These are phyloP conservation scores for Cryptophagus acutangulus DNA, from an alignment of 2,888 invertebrate genomes.

Conservation along the genomic window DNA sequence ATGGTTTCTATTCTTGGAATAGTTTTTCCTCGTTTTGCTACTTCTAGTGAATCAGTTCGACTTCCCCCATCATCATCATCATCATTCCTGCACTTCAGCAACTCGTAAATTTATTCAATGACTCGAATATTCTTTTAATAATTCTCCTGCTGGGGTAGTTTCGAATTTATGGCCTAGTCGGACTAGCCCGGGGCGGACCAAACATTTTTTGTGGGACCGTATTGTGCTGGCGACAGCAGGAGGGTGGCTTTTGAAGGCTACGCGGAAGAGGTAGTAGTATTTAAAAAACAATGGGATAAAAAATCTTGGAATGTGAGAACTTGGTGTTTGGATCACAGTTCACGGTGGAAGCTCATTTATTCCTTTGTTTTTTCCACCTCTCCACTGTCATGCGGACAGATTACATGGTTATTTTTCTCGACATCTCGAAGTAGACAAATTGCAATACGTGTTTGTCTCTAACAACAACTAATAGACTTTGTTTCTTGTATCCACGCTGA, in stretches of 20 bases:
- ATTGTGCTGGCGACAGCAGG: too few species aligned
- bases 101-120: too few species aligned
- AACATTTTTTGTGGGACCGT: too few species aligned
- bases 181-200: too few species aligned
- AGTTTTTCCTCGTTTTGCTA: too few species aligned
- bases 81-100: background rate
- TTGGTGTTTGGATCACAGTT: conserved; percentile 27
- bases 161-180: too few species aligned
- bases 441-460: conserved; percentile 27
- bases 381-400: conserved; percentile 36
- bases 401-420: conserved; percentile 39
- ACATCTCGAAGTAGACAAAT: conserved; percentile 38
- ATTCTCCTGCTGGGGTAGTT: too few species aligned
- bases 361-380: conserved; percentile 27
- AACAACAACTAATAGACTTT: conserved; percentile 8
- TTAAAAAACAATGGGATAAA: too few species aligned
- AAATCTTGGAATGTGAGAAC: conserved; percentile 29
- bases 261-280: too few species aligned
- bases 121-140: too few species aligned
- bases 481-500: too few species aligned
- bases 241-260: too few species aligned
- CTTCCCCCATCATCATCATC: conserved; percentile 3
- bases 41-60: conserved; percentile 4
- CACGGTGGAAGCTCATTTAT: conserved; percentile 32
- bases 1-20: conserved; percentile 5